phyloP scores from a whole-genome alignment of 2,888 invertebrate species.

The Cylloceria caligata region DNA sequence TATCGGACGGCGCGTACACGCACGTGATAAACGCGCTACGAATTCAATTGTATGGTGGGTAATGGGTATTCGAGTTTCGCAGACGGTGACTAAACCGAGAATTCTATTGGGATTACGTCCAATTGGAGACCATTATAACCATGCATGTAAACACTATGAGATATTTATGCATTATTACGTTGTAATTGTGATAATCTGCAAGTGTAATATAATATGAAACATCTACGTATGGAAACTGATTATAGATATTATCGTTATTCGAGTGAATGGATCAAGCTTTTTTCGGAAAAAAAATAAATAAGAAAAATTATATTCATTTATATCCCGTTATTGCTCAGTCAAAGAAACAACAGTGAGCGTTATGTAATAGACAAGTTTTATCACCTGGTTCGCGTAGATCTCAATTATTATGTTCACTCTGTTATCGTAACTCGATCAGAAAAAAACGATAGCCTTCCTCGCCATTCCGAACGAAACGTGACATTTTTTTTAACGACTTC shows the following conservation, averaged over 20 bases:
- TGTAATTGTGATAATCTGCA: constrained; percentile 18
- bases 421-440: neutral
- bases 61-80: constrained; percentile 18
- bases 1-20: neutral
- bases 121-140: constrained; percentile 3
- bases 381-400: neutral
- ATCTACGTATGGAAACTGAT: no score
- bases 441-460: neutral
- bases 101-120: constrained; percentile 18
- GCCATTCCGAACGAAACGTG: neutral
- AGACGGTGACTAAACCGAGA: constrained; percentile 10
- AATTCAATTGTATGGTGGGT: constrained; percentile 22
- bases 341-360: neutral
- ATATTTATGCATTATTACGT: constrained; percentile 6
- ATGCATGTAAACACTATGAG: neutral
- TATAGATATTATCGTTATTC: neutral
- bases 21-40: constrained; percentile 8
- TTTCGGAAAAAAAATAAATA: neutral
- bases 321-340: neutral
- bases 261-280: neutral
- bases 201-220: neutral
- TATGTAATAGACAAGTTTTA: neutral
- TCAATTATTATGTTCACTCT: neutral
- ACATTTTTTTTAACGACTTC: constrained; percentile 14
- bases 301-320: no score